Evolutionary conservation across 2,113 vertebrate genomes (phyloP), one percentile per base, ranked within the genome.

Genomic region (Taxidea taxus): DNA sequence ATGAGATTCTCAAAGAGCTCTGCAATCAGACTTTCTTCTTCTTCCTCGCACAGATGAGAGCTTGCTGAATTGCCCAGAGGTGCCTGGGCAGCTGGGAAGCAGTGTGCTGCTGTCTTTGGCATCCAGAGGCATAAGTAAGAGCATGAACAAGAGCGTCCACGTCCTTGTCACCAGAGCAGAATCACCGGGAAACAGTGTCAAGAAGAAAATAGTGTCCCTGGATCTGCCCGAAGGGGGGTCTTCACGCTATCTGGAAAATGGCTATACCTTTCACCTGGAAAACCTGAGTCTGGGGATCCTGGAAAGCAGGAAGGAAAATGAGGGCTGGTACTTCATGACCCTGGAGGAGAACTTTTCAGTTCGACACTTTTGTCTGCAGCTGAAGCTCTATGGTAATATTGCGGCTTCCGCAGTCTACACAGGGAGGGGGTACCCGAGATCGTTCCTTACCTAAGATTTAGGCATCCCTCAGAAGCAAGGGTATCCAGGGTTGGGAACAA

Each of bases 371-470:
- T 97, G 96, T 29, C 70, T 91, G 34, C 91, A 97, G 29, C 96
- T 98, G 80, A 58, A 42, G 56, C 97, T 98, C 70, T 97, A 98
- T 95, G 98, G 98, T 98, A 98, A 97, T 74, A n/a, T 91, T 6
- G 15, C 47, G 42, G n/a, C 64, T 72, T 91, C 93, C 34, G 15
- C 27, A 11, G 37, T 74, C 25, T 21, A 25, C 27, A 16, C 23
- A 39, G 39, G 25, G 14, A 10, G 39, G 6, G 77, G 68, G 58
- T 21, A 29, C 62, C 66, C 4, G 44, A 4, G 2, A 11, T 18
- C 21, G 21, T 15, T 14, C 51, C 54, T 74, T n/a, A 58, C 23
- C 37, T 16, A n/a, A n/a, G 81, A 64, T 39, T 77, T 37, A 85
- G 81, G 21, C 18, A 8, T 91, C 54, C 51, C 39, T 62, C 66